phyloP scores from a whole-genome alignment of 2,888 invertebrate genomes.

The Aphodius granarius region DNA sequence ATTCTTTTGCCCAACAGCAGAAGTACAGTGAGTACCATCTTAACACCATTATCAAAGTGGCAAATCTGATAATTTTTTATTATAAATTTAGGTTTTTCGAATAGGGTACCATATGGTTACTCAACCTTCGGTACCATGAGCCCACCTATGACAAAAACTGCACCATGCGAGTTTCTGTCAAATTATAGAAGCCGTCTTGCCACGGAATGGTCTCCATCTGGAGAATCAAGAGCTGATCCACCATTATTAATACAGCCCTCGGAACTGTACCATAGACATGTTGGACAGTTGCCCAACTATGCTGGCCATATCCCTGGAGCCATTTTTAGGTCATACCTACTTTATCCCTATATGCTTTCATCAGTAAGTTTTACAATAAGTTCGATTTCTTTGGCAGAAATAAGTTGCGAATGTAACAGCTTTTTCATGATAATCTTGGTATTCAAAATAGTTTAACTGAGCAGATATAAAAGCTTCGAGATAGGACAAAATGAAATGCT shows the following conservation, averaged over 20 bases:
- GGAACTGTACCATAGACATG: slow-evolving; percentile 72
- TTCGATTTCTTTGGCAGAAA: too few species aligned
- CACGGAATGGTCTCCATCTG: slow-evolving; percentile 75
- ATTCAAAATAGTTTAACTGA: background rate
- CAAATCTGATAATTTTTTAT: background rate
- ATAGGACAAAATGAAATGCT: background rate
- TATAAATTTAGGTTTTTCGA: slow-evolving; percentile 65
- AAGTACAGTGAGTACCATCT: slow-evolving; percentile 38
- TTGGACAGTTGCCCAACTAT: slow-evolving; percentile 76
- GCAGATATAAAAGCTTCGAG: background rate
- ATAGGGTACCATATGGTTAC: slow-evolving; percentile 68
- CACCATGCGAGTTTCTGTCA: slow-evolving; percentile 73
- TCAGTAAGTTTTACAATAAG: background rate
- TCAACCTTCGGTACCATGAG: slow-evolving; percentile 66
- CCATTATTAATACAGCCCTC: slow-evolving; percentile 56
- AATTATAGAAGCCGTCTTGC: slow-evolving; percentile 72
- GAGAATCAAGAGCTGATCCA: slow-evolving; percentile 57
- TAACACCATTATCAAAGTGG: background rate
- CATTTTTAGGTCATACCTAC: slow-evolving; percentile 61
- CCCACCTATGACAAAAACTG: slow-evolving; percentile 68
- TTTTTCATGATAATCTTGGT: too few species aligned
- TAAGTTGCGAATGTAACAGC: too few species aligned
- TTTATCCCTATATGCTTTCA: background rate
- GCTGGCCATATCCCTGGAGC: slow-evolving; percentile 77
- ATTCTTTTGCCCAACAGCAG: slow-evolving; percentile 48